phyloP scores from a whole-genome alignment of 2,113 vertebrate species.

The Lamprologus lemairii region DNA sequence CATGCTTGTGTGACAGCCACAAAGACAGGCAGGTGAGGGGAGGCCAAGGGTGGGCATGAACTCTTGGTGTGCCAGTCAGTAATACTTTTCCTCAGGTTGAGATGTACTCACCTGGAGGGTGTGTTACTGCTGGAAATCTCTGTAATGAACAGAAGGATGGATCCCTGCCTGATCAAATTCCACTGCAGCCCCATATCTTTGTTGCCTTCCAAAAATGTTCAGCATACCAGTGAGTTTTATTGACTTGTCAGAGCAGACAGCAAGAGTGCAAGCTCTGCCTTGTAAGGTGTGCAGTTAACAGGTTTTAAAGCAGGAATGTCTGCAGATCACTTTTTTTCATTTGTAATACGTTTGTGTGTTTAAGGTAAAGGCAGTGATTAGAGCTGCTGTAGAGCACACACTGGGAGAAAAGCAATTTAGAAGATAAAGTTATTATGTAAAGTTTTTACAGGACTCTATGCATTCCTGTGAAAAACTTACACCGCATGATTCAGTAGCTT shows the following conservation, averaged over 20 bases:
- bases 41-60: neutral
- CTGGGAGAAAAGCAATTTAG: neutral
- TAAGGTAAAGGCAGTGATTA: neutral
- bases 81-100: slow-evolving; percentile 59
- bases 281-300: slow-evolving; percentile 60
- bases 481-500: neutral
- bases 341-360: neutral
- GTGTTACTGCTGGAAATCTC: slow-evolving; percentile 48
- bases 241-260: slow-evolving; percentile 76
- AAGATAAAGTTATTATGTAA: neutral
- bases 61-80: slow-evolving; percentile 34
- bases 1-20: slow-evolving; percentile 36
- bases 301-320: slow-evolving; percentile 46
- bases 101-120: slow-evolving; percentile 44
- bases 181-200: slow-evolving; percentile 63
- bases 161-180: slow-evolving; percentile 72
- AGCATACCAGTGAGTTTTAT: slow-evolving; percentile 76
- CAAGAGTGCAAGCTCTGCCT: slow-evolving; percentile 66
- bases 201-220: slow-evolving; percentile 72
- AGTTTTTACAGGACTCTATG: neutral
- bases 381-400: neutral
- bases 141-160: slow-evolving; percentile 62
- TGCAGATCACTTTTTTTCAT: neutral
- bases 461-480: neutral
- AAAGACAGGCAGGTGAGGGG: slow-evolving; percentile 23